These are phyloP conservation scores for Neolamprologus modestus DNA, from an alignment of 2,113 vertebrate genomes.

Conservation along the genomic window DNA sequence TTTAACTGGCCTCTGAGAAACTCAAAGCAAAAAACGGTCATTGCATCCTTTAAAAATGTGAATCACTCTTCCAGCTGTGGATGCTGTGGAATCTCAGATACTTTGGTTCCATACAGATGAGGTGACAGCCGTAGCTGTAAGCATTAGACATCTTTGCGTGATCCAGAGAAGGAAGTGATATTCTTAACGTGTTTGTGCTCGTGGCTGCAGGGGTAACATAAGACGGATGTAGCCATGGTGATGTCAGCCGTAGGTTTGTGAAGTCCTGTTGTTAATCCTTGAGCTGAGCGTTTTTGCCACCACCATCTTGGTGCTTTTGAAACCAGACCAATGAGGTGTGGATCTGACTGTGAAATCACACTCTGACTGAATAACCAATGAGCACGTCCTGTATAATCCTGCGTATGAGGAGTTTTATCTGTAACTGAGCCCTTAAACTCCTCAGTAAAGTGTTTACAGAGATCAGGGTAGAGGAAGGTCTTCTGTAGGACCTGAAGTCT, in stretches of 20 bases:
- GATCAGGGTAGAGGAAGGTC: fast-evolving
- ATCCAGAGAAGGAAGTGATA: background rate
- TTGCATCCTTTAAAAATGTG: background rate
- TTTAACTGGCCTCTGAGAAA: background rate
- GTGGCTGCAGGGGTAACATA: background rate
- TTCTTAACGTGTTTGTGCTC: background rate
- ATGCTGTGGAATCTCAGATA: fast-evolving
- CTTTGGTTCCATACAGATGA: background rate
- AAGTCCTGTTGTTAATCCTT: background rate
- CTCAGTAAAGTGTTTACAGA: background rate
- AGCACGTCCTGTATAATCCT: background rate
- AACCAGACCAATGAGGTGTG: background rate
- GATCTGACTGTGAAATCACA: background rate
- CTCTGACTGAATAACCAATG: background rate
- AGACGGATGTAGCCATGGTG: background rate
- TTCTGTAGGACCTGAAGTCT: background rate
- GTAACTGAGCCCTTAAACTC: background rate
- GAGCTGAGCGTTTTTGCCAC: background rate
- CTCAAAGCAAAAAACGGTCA: background rate
- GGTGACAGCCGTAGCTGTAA: background rate
- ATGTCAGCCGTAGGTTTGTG: background rate
- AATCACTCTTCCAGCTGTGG: background rate
- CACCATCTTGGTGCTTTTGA: background rate
- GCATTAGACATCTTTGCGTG: background rate
- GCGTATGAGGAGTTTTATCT: background rate